phyloP scores from a whole-genome alignment of 2,797 vertebrate genomes.

The Smutsia gigantea region DNA sequence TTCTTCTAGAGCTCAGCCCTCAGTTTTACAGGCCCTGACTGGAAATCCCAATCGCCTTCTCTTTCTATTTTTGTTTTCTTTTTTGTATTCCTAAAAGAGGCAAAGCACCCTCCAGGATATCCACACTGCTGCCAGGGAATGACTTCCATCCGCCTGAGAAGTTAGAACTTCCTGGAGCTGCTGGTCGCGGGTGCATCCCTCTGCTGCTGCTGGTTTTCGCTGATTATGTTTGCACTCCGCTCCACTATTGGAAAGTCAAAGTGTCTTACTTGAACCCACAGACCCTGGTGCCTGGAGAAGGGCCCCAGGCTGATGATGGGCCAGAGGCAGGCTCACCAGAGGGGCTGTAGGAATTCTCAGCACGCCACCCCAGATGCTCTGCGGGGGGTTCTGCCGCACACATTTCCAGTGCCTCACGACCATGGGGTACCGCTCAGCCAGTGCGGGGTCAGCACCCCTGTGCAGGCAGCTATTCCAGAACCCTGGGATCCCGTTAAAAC shows the following conservation, averaged over 20 bases:
- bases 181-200: no score
- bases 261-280: background rate
- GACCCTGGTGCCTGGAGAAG: background rate
- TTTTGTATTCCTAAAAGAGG: background rate
- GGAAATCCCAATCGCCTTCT: background rate
- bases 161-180: background rate
- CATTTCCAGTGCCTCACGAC: background rate
- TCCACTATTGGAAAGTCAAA: background rate
- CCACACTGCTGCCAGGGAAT: background rate
- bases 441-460: background rate
- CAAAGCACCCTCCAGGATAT: background rate
- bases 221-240: background rate
- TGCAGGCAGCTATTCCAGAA: background rate
- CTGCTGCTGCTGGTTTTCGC: background rate
- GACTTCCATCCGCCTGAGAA: background rate
- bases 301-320: background rate
- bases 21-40: background rate
- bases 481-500: background rate
- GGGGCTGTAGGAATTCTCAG: background rate
- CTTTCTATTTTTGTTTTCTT: background rate
- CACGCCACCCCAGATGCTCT: fast-evolving
- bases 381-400: background rate
- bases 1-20: background rate
- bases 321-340: background rate
- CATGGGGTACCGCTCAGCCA: background rate